A percentile compares a stretch with the other conserved stretches of the same genome.
These are phyloP conservation scores for Balearica regulorum DNA, from an alignment of 2,797 vertebrate genomes.

Conservation along the genomic window DNA sequence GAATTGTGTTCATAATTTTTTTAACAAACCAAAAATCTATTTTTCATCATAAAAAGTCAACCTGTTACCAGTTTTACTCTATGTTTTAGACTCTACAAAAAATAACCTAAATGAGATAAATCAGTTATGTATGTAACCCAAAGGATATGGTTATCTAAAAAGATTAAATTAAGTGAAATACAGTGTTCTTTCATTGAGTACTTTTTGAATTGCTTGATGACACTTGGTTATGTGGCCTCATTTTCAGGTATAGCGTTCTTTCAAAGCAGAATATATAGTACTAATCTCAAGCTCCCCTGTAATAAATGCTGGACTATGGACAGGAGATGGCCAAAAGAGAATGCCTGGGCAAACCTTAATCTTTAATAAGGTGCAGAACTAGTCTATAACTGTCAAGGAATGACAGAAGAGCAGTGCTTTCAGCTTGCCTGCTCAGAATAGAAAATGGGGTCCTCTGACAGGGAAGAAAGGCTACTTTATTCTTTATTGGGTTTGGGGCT, in stretches of 20 bases:
- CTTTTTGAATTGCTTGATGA: not conserved
- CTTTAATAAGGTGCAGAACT: slow-evolving; percentile 78
- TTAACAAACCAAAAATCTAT: not conserved
- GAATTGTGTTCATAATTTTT: not conserved
- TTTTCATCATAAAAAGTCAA: not conserved
- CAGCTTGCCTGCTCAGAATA: slow-evolving; percentile 70
- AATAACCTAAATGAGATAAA: not conserved
- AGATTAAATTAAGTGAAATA: not conserved
- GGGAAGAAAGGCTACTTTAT: slow-evolving; percentile 14
- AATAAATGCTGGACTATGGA: slow-evolving; percentile 67
- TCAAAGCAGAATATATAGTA: slow-evolving; percentile 35
- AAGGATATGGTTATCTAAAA: not conserved
- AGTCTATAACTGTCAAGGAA: slow-evolving; percentile 78
- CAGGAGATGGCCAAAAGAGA: slow-evolving; percentile 69
- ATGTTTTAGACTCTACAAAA: not conserved
- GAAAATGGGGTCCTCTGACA: slow-evolving; percentile 53
- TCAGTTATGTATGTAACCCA: not conserved
- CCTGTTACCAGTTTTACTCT: not conserved
- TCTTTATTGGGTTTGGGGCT: slow-evolving; percentile 16
- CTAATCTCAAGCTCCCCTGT: slow-evolving; percentile 57
- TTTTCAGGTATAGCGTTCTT: not conserved
- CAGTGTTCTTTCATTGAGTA: not conserved
- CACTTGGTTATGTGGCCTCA: not conserved
- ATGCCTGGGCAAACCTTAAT: slow-evolving; percentile 72
- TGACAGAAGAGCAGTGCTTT: slow-evolving; percentile 67